phyloP scores from a whole-genome alignment of 2,888 invertebrate genomes.

The Meganola albula region DNA sequence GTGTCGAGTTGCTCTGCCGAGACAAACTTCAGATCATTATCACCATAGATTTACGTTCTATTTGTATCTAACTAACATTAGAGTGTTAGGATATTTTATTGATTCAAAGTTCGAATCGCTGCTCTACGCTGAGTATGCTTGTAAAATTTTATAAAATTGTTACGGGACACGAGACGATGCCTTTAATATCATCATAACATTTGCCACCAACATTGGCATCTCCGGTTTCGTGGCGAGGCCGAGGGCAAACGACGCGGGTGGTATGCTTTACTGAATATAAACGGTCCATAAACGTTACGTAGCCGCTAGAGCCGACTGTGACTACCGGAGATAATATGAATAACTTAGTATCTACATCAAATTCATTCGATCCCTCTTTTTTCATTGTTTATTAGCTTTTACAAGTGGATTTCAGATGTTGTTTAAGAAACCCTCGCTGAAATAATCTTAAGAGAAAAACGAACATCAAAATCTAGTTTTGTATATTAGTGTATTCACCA shows the following conservation, averaged over 20 bases:
- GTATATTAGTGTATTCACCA: too few relatives aligned
- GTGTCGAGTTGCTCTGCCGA: conserved; percentile 37
- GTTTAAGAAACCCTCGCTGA: too few relatives aligned
- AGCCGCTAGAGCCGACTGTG: conserved; percentile 37
- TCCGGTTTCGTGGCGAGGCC: conserved; percentile 51
- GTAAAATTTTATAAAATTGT: too few relatives aligned
- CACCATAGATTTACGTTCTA: conserved; percentile 36
- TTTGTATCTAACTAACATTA: conserved; percentile 18
- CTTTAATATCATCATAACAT: conserved; percentile 33
- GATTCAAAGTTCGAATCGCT: too few relatives aligned
- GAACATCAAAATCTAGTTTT: too few relatives aligned
- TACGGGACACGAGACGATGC: too few relatives aligned
- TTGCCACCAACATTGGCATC: conserved; percentile 46
- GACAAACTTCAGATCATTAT: too few relatives aligned
- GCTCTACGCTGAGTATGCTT: too few relatives aligned
- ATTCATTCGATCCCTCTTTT: conserved; percentile 13
- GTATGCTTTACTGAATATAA: conserved; percentile 60
- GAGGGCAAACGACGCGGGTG: conserved; percentile 61
- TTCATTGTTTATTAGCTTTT: conserved; percentile 18
- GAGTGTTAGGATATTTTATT: conserved; percentile 18
- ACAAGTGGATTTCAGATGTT: conserved; percentile 9
- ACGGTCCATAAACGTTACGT: conserved; percentile 52
- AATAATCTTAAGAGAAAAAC: too few relatives aligned
- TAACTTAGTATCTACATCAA: conserved; percentile 24
- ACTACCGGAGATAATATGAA: conserved; percentile 25